Base-by-base conservation (phyloP, 2,113 vertebrate genomes). In the Caranx melampygus region DNA sequence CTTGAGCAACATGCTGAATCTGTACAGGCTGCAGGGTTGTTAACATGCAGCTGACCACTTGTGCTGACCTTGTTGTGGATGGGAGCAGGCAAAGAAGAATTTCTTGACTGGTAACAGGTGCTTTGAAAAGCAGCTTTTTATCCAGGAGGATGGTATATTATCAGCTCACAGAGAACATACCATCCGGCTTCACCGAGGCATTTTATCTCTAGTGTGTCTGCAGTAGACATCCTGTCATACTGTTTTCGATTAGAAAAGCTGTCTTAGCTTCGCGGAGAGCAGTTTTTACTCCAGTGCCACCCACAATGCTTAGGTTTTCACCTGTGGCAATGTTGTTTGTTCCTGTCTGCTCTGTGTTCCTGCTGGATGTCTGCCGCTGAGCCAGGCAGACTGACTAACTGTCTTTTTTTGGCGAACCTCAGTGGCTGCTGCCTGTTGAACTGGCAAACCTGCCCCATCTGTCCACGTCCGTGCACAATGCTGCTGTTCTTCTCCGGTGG, bases 261-360 rank as follows among this genome's bases (percentile, higher is more conserved):
- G 74, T 20, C 57, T 74, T 59, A 37, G 66, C 59, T 70, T 67
- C 55, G 52, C 35, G 57, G 44, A 70, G 76, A 71, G 31, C 49
- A 15, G 59, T 72, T 79, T 79, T 71, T 35, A 42, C 67, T 70
- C 42, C 34, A 57, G 47, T 71, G 59, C 86, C 77, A 79, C 73
- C 76, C 68, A 82, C 84, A 3, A 37, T 37, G 45, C 63, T 63
- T 45, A 60, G 65, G 78, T 75, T 72, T 78, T 79, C 81, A 87
- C 88, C 76, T 85, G 83, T 87, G 76, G 82, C 65, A 65, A 73
- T 58, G 78, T 67, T 67, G 72, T 79, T 77, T 84, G 78, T 62
- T 82, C 65, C 73, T 71, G 75, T 81, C 79, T 77, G 70, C 67
- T 75, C 26, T 75, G 60, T 49, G n/a, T 85, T 83, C 59, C 55